These are phyloP conservation scores for Trisateles emortualis DNA, from an alignment of 2,888 invertebrate genomes.

Conservation along the genomic window DNA sequence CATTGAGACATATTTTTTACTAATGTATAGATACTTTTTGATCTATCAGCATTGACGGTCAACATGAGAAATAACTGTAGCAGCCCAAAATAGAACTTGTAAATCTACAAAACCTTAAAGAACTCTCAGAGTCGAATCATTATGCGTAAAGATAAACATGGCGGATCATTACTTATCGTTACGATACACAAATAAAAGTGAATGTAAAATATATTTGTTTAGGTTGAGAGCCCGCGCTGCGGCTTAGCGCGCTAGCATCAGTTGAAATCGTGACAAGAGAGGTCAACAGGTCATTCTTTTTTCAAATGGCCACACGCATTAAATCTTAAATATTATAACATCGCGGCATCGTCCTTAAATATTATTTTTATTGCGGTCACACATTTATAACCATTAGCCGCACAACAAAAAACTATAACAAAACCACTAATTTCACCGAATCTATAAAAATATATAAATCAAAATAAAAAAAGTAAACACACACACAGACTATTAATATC, in stretches of 20 bases:
- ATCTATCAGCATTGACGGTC: too few relatives aligned
- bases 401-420: constrained; percentile 72
- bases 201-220: constrained; percentile 10
- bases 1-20: too few relatives aligned
- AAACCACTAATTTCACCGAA: constrained; percentile 78
- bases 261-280: background rate
- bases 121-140: too few relatives aligned
- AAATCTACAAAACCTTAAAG: too few relatives aligned
- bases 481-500: constrained; percentile 80
- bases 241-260: constrained; percentile 4
- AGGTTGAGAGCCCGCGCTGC: background rate
- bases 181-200: constrained; percentile 2
- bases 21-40: too few relatives aligned
- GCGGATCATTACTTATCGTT: background rate
- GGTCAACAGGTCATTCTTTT: constrained; percentile 3
- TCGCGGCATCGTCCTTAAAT: constrained; percentile 24
- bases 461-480: constrained; percentile 80
- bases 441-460: constrained; percentile 82
- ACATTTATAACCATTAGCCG: constrained; percentile 80
- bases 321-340: constrained; percentile 20
- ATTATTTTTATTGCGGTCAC: constrained; percentile 61
- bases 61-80: too few relatives aligned
- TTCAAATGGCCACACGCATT: constrained; percentile 42
- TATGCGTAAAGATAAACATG: background rate
- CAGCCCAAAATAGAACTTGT: too few relatives aligned